Conservation (phyloP, 1,140 invertebrate genomes). For the Bathynomus jamesi region DNA sequence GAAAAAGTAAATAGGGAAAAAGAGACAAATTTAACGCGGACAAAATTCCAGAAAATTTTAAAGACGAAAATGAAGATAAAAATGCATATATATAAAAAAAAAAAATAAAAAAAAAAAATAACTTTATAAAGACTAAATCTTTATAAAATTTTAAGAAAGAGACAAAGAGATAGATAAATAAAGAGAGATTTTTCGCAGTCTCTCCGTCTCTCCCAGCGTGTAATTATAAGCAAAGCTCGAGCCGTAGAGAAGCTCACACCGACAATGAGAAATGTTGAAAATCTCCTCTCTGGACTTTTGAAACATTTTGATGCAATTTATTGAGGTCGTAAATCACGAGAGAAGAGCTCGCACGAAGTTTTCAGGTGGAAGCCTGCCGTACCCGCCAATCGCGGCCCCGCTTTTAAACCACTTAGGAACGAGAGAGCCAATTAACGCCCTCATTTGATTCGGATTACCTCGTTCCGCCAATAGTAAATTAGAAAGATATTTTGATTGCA, state of each 20-base stretch:
- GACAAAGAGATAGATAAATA: background rate
- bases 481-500: background rate
- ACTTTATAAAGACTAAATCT: too few species aligned
- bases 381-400: background rate
- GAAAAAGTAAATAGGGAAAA: too few species aligned
- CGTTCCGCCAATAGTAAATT: background rate
- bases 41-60: too few species aligned
- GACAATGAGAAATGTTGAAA: background rate
- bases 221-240: background rate
- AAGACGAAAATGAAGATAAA: too few species aligned
- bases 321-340: background rate
- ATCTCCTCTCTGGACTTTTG: background rate
- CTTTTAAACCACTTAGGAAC: background rate
- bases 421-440: background rate
- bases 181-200: background rate
- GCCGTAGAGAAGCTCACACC: background rate
- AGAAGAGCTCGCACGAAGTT: background rate
- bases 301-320: slow-evolving; percentile 1
- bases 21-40: too few species aligned
- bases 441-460: background rate
- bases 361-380: background rate
- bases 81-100: too few species aligned
- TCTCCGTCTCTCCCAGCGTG: background rate
- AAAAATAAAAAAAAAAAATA: too few species aligned
- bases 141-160: too few species aligned